Evolutionary conservation across 2,113 vertebrate genomes (phyloP).

Genomic region (Rhinoderma darwinii): DNA sequence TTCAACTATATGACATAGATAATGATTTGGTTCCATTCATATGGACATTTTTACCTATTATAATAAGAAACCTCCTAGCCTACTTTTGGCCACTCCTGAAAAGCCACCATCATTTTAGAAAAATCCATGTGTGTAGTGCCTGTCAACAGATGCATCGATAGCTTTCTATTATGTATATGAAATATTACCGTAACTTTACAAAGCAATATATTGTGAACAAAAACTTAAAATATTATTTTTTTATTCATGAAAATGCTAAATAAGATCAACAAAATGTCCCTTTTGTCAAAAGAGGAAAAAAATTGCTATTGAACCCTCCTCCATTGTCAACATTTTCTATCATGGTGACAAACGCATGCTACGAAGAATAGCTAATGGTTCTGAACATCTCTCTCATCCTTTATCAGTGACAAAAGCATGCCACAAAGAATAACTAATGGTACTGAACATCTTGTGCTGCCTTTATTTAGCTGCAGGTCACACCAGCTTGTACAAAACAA

Average conservation of each 20-base stretch:
- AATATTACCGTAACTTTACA: background rate
- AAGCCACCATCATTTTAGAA: too few relatives aligned
- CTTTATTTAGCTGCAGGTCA: constrained; percentile 36
- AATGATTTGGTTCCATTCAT: too few relatives aligned
- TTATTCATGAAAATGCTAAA: background rate
- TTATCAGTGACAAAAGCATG: constrained; percentile 11
- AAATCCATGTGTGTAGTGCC: too few relatives aligned
- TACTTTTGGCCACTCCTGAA: too few relatives aligned
- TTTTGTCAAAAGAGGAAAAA: background rate
- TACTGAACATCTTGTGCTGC: constrained; percentile 33
- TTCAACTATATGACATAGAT: too few relatives aligned
- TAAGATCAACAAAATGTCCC: background rate
- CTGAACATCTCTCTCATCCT: constrained; percentile 33
- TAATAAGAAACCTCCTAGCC: too few relatives aligned
- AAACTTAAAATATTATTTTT: background rate
- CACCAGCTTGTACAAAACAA: constrained; percentile 37
- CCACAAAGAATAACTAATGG: constrained; percentile 36
- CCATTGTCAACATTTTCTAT: constrained; percentile 29
- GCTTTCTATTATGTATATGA: background rate
- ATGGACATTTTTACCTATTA: too few relatives aligned
- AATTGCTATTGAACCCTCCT: constrained; percentile 5
- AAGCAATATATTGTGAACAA: background rate
- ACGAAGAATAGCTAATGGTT: constrained; percentile 24
- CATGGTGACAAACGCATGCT: constrained; percentile 17
- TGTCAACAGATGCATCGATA: background rate